Conservation (phyloP, 1,140 invertebrate species). For the Nomia melanderi region DNA sequence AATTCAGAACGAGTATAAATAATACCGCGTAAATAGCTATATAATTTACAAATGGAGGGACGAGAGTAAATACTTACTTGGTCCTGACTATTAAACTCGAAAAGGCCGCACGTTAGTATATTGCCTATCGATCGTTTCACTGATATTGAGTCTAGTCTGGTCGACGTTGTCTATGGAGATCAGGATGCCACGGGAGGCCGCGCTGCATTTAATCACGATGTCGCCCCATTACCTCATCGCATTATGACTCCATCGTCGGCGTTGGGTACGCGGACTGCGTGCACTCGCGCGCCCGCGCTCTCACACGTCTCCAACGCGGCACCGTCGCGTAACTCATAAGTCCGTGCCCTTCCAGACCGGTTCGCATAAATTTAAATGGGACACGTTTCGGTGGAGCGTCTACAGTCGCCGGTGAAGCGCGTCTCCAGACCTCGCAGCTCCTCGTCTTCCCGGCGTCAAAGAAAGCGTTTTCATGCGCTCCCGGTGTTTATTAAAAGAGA, state of each 20-base stretch:
- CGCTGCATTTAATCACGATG: slow-evolving; percentile 57
- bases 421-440: neutral
- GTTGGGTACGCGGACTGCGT: slow-evolving; percentile 12
- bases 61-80: too few species aligned
- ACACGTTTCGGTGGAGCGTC: slow-evolving; percentile 23
- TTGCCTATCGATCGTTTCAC: too few species aligned
- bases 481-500: slow-evolving; percentile 28
- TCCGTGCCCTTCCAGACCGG: slow-evolving; percentile 1
- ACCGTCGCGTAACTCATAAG: neutral
- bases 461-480: slow-evolving; percentile 9
- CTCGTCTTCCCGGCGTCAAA: slow-evolving; percentile 5
- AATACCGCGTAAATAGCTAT: too few species aligned
- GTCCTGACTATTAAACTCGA: too few species aligned
- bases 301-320: neutral
- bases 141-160: neutral
- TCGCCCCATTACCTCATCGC: slow-evolving; percentile 54
- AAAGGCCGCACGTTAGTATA: too few species aligned
- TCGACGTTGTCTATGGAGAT: neutral
- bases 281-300: neutral
- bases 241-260: slow-evolving; percentile 52
- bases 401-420: slow-evolving; percentile 5
- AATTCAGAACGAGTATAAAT: too few species aligned
- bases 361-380: slow-evolving; percentile 49
- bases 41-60: too few species aligned
- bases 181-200: slow-evolving; percentile 4